Evolutionary conservation across 2,113 vertebrate species (phyloP).

Genomic region (Saimiri boliviensis): DNA sequence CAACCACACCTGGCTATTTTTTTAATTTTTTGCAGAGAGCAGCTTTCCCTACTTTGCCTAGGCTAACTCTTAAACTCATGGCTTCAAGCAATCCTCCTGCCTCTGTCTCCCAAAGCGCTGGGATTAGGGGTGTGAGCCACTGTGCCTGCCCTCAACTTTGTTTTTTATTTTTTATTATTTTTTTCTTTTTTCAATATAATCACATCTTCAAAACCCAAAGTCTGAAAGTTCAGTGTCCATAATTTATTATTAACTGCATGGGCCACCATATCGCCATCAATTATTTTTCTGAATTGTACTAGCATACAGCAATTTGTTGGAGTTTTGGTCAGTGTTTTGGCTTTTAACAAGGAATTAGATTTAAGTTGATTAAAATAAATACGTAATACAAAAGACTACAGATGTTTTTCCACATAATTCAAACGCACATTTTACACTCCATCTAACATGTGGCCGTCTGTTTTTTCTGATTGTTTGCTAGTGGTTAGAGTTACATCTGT

Average conservation of each 20-base stretch:
- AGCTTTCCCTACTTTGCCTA: too few relatives aligned
- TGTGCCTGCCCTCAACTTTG: too few relatives aligned
- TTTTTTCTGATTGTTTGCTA: neutral
- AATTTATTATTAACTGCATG: neutral
- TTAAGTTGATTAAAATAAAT: neutral
- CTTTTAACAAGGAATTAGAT: neutral
- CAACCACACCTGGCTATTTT: too few relatives aligned
- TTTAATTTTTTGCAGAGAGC: too few relatives aligned
- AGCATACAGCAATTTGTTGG: neutral
- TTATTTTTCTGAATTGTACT: neutral
- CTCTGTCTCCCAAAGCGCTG: too few relatives aligned
- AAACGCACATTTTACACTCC: neutral
- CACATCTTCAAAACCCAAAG: neutral
- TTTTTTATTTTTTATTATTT: too few relatives aligned
- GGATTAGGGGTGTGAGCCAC: too few relatives aligned
- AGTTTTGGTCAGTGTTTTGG: neutral
- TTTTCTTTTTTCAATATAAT: neutral
- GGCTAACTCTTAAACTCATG: too few relatives aligned
- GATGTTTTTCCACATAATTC: neutral
- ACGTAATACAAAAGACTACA: neutral
- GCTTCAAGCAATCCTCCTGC: too few relatives aligned
- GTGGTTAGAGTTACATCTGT: neutral
- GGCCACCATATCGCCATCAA: neutral
- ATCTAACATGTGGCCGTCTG: neutral
- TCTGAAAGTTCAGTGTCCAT: neutral